Conservation (phyloP, 2,888 invertebrate genomes). For the Eupithecia centaureata region DNA sequence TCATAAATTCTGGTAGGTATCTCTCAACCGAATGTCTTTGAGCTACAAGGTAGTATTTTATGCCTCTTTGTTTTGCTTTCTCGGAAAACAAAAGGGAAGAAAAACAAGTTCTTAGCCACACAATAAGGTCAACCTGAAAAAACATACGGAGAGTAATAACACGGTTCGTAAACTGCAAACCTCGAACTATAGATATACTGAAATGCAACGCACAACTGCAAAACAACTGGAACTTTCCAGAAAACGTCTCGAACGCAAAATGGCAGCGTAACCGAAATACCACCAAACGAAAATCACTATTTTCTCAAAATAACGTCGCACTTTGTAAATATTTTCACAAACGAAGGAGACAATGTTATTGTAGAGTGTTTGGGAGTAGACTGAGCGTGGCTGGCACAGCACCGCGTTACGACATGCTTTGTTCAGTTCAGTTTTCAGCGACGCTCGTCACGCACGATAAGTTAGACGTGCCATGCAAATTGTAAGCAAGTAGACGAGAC, state of each 20-base stretch:
- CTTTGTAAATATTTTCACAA: conserved; percentile 41
- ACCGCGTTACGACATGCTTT: conserved; percentile 64
- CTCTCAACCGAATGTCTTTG: not conserved
- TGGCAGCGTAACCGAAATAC: conserved; percentile 36
- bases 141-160: conserved; percentile 23
- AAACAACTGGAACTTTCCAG: conserved; percentile 55
- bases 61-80: not conserved
- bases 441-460: conserved; percentile 59
- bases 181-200: conserved; percentile 30
- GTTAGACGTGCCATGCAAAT: conserved; percentile 45
- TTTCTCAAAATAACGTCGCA: conserved; percentile 41
- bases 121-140: not conserved
- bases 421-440: conserved; percentile 58
- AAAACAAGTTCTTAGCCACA: not conserved
- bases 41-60: not conserved
- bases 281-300: conserved; percentile 38
- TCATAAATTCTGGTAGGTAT: not conserved
- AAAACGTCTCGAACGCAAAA: conserved; percentile 38
- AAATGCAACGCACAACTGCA: conserved; percentile 44
- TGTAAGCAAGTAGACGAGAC: conserved; percentile 29
- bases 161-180: conserved; percentile 43
- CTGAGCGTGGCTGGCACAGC: conserved; percentile 70
- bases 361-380: conserved; percentile 66
- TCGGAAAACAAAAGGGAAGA: not conserved
- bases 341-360: conserved; percentile 60